Percentiles rank a stretch among this genome's conserved stretches.
These are phyloP conservation scores for Cebidichthys violaceus DNA, from an alignment of 2,113 vertebrate genomes.

Conservation along the genomic window DNA sequence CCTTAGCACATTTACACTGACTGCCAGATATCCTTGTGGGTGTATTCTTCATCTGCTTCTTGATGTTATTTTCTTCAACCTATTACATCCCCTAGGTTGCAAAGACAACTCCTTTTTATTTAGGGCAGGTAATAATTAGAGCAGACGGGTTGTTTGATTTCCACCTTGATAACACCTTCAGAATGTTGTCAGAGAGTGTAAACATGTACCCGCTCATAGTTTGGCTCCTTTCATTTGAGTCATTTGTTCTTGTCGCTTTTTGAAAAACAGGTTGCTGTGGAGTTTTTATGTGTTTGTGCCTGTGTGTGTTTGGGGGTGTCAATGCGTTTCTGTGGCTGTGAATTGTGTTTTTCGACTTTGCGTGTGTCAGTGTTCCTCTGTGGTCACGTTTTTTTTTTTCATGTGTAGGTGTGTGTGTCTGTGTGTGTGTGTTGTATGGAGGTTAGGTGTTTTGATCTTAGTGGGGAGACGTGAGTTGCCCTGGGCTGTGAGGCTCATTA, in stretches of 20 bases:
- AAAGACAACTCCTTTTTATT: constrained; percentile 80
- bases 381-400: constrained; percentile 39
- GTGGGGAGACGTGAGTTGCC: constrained; percentile 80
- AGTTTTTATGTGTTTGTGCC: constrained; percentile 60
- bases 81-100: constrained; percentile 70
- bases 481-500: constrained; percentile 84
- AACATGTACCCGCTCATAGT: constrained; percentile 74
- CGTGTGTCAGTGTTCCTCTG: constrained; percentile 37
- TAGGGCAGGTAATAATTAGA: constrained; percentile 81
- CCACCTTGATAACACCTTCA: constrained; percentile 81
- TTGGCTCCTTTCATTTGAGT: constrained; percentile 79
- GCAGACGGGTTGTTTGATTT: constrained; percentile 81
- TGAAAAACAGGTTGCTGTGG: constrained; percentile 76
- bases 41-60: constrained; percentile 72
- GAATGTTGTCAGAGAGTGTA: constrained; percentile 81
- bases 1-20: constrained; percentile 78
- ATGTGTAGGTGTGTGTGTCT: constrained; percentile 54
- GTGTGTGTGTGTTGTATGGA: constrained; percentile 60
- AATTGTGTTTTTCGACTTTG: constrained; percentile 42
- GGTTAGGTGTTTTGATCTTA: constrained; percentile 83
- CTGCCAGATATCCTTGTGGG: constrained; percentile 74
- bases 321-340: constrained; percentile 13
- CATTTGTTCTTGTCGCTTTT: constrained; percentile 79
- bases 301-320: constrained; percentile 25
- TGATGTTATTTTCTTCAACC: constrained; percentile 78